Conservation (phyloP, 1,140 invertebrate genomes). For the Drosophila pruinosa region DNA sequence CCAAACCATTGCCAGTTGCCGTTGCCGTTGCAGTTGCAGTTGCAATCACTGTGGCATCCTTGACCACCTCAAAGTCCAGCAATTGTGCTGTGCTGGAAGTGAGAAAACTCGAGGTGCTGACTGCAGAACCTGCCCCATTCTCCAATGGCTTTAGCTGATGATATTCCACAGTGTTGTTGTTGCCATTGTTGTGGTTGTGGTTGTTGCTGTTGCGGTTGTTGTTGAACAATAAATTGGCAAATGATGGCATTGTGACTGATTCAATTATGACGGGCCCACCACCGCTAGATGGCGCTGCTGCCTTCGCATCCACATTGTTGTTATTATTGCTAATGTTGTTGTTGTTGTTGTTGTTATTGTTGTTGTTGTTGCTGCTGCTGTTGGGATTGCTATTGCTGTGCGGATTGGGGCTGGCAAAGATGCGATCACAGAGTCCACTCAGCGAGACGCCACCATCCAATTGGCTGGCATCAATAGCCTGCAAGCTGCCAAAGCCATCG, state of each 20-base stretch:
- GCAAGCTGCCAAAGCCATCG: slow-evolving; percentile 48
- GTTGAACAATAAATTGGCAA: slow-evolving; percentile 65
- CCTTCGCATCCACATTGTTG: slow-evolving; percentile 53
- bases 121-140: slow-evolving; percentile 23
- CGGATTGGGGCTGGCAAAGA: slow-evolving; percentile 70
- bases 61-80: slow-evolving; percentile 55
- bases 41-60: background rate
- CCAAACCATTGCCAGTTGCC: slow-evolving; percentile 4
- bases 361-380: slow-evolving; percentile 36
- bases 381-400: slow-evolving; percentile 56
- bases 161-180: slow-evolving; percentile 44
- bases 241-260: slow-evolving; percentile 69
- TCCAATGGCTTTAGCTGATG: slow-evolving; percentile 67
- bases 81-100: slow-evolving; percentile 56
- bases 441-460: slow-evolving; percentile 69
- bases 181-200: slow-evolving; percentile 34
- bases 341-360: slow-evolving; percentile 44
- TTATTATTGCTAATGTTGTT: slow-evolving; percentile 38
- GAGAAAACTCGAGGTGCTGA: slow-evolving; percentile 52
- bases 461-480: slow-evolving; percentile 61
- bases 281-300: slow-evolving; percentile 10
- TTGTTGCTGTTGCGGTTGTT: slow-evolving; percentile 24
- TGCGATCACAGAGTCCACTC: slow-evolving; percentile 69
- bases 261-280: slow-evolving; percentile 48
- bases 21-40: background rate